phyloP scores from a whole-genome alignment of 2,113 vertebrate genomes.

The Corvus cornix region DNA sequence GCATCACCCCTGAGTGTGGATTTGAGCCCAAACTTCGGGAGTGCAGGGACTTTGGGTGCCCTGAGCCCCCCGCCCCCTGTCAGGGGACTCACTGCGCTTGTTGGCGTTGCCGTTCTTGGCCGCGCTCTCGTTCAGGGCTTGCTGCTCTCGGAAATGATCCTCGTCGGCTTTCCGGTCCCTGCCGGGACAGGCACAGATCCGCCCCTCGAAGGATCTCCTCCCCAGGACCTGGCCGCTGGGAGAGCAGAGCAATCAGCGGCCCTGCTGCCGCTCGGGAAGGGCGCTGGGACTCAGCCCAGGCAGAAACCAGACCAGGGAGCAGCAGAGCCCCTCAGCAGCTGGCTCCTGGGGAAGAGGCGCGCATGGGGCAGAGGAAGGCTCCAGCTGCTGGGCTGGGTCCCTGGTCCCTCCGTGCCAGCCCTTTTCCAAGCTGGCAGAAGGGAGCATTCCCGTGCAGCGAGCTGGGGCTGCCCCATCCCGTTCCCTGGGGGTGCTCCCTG shows the following conservation, averaged over 20 bases:
- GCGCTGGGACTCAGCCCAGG: fast-evolving
- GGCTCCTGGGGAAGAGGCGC: not conserved
- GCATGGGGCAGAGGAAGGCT: not conserved
- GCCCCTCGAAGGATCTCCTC: conserved; percentile 80
- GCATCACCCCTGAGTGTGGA: not conserved
- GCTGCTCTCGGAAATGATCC: conserved; percentile 94
- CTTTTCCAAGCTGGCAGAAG: not conserved
- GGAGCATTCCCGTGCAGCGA: fast-evolving
- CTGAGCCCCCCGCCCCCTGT: not conserved
- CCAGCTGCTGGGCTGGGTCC: not conserved
- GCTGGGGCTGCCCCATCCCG: not conserved
- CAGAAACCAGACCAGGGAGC: not conserved
- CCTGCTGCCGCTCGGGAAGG: not conserved
- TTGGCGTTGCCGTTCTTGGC: conserved; percentile 83
- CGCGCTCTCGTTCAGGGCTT: conserved; percentile 87
- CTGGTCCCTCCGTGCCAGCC: fast-evolving
- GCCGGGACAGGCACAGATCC: conserved; percentile 96
- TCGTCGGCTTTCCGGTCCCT: conserved; percentile 95
- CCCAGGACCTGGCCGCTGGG: conserved; percentile 80
- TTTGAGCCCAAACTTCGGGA: not conserved
- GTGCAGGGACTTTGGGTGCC: fast-evolving
- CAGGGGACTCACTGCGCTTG: conserved; percentile 69
- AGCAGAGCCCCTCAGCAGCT: not conserved
- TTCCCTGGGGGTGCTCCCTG: not conserved
- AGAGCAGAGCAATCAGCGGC: not conserved